Conservation (phyloP, 2,888 invertebrate species). For the Gonocerus acuteangulatus region DNA sequence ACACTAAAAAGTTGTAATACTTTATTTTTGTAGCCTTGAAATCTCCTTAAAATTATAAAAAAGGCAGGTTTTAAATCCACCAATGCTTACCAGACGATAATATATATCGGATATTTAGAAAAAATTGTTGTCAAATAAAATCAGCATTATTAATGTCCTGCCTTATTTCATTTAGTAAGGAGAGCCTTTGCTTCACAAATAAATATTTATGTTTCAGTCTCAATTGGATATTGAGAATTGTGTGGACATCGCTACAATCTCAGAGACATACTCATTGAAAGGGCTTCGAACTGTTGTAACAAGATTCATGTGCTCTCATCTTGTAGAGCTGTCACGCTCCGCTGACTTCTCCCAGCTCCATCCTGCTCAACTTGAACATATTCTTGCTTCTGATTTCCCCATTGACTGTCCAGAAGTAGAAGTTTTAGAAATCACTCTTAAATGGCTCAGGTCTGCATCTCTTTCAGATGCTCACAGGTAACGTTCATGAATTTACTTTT, state of each 20-base stretch:
- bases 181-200: too few relatives aligned
- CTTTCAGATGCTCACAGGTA: conserved; percentile 16
- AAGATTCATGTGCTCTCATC: conserved; percentile 58
- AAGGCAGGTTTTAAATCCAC: too few relatives aligned
- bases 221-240: conserved; percentile 63
- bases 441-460: conserved; percentile 47
- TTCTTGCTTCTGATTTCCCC: conserved; percentile 58
- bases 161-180: too few relatives aligned
- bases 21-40: too few relatives aligned
- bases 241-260: conserved; percentile 60
- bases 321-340: conserved; percentile 54
- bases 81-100: too few relatives aligned
- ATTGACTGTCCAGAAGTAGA: conserved; percentile 59
- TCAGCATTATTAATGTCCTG: too few relatives aligned
- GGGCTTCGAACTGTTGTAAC: conserved; percentile 52
- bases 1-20: too few relatives aligned
- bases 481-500: background rate
- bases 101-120: too few relatives aligned
- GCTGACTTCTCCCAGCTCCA: conserved; percentile 55
- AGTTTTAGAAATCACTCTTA: conserved; percentile 52
- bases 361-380: conserved; percentile 53
- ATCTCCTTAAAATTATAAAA: too few relatives aligned
- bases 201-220: conserved; percentile 48
- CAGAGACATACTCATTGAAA: conserved; percentile 58
- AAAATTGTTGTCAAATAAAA: too few relatives aligned